Evolutionary conservation across 2,113 vertebrate genomes (phyloP).

Genomic region (Empidonax alnorum): DNA sequence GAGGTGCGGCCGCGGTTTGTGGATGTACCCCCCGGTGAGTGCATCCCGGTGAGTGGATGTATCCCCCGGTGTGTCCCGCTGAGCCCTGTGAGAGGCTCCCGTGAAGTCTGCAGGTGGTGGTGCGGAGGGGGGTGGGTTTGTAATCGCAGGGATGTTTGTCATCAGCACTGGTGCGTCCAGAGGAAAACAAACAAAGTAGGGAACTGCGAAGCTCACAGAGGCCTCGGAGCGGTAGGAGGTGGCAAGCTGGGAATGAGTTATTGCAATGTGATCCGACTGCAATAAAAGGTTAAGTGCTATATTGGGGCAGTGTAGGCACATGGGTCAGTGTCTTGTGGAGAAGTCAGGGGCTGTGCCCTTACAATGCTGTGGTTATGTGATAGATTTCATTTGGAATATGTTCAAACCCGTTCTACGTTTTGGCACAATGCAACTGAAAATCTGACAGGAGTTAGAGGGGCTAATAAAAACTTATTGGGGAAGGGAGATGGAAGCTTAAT

Average conservation of each 20-base stretch:
- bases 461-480: background rate
- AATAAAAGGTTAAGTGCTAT: background rate
- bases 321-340: background rate
- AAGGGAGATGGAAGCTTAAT: background rate
- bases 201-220: background rate
- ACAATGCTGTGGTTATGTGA: accelerated
- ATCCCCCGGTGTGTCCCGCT: too few relatives aligned
- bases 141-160: background rate
- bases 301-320: background rate
- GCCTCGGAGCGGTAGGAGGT: background rate
- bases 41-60: accelerated
- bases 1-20: background rate
- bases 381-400: background rate
- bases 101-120: background rate
- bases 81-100: background rate
- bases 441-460: background rate
- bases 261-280: background rate
- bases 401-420: accelerated
- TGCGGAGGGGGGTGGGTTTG: background rate
- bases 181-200: background rate
- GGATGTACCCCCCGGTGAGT: too few relatives aligned
- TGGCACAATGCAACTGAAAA: background rate
- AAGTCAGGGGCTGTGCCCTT: background rate
- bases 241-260: background rate
- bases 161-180: background rate